These are phyloP conservation scores for Centropus bengalensis DNA, from an alignment of 2,113 vertebrate species.

Conservation along the genomic window DNA sequence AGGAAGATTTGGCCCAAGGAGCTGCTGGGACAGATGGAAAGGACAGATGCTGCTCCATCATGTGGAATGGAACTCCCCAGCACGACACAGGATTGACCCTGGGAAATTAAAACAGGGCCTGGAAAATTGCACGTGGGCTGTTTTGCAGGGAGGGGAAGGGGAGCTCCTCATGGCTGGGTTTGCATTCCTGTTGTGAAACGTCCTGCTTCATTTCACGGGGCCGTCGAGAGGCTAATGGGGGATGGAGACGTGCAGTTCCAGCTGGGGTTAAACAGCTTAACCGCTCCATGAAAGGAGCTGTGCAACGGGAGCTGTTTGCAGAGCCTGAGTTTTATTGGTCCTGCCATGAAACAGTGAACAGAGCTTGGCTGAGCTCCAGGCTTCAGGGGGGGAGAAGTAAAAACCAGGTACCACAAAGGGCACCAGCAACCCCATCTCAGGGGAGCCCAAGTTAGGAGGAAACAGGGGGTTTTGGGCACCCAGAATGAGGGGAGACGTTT, in stretches of 20 bases:
- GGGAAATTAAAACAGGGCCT: neutral
- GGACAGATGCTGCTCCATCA: neutral
- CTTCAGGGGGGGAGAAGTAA: neutral
- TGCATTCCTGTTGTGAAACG: rapidly evolving
- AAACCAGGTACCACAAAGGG: neutral
- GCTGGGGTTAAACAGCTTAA: neutral
- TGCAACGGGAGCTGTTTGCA: neutral
- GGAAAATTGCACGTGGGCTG: rapidly evolving
- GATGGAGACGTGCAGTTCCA: neutral
- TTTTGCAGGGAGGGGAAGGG: neutral
- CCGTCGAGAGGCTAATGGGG: rapidly evolving
- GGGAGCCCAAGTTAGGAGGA: neutral
- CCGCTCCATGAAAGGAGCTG: neutral
- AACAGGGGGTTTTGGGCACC: neutral
- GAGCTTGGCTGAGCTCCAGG: neutral
- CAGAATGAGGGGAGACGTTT: neutral
- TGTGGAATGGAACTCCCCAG: neutral
- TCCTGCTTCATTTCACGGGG: neutral
- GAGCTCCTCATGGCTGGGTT: rapidly evolving
- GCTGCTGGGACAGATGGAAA: conserved; percentile 5
- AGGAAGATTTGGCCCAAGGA: neutral
- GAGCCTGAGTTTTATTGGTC: neutral
- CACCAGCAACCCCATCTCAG: neutral
- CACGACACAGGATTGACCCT: neutral
- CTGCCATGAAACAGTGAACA: neutral